Conservation (phyloP, 1,140 invertebrate genomes). For the Chymomyza costata region DNA sequence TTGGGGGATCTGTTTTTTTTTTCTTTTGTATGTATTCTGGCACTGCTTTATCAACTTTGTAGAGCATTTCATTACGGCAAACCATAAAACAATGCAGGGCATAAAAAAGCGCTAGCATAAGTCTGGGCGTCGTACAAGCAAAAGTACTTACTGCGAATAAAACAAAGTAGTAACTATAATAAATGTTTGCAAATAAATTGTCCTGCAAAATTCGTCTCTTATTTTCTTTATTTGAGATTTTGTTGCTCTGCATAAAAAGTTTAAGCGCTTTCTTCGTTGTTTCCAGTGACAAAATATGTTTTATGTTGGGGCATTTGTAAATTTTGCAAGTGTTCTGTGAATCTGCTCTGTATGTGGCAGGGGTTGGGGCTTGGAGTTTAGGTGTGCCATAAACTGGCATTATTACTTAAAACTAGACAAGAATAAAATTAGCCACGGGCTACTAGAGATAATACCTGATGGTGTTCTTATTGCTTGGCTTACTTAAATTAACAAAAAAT, state of each 20-base stretch:
- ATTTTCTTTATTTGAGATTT: constrained; percentile 21
- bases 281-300: constrained; percentile 57
- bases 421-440: neutral
- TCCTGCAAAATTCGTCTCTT: constrained; percentile 38
- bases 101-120: constrained; percentile 24
- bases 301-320: constrained; percentile 58
- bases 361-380: constrained; percentile 2
- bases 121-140: constrained; percentile 25
- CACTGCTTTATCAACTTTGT: constrained; percentile 49
- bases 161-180: constrained; percentile 72
- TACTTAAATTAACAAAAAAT: neutral
- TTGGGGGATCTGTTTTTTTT: no score
- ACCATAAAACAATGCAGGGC: constrained; percentile 64
- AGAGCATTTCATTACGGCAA: constrained; percentile 46
- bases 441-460: constrained; percentile 5
- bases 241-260: constrained; percentile 60
- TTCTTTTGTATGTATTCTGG: no score
- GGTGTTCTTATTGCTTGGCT: constrained; percentile 3
- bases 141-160: constrained; percentile 61
- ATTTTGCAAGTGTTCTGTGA: constrained; percentile 65
- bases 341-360: constrained; percentile 32
- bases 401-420: neutral
- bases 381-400: constrained; percentile 1
- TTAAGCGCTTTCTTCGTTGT: constrained; percentile 45
- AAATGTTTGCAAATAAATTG: constrained; percentile 71